phyloP scores from a whole-genome alignment of 2,888 invertebrate species.

The Polietes domitor region DNA sequence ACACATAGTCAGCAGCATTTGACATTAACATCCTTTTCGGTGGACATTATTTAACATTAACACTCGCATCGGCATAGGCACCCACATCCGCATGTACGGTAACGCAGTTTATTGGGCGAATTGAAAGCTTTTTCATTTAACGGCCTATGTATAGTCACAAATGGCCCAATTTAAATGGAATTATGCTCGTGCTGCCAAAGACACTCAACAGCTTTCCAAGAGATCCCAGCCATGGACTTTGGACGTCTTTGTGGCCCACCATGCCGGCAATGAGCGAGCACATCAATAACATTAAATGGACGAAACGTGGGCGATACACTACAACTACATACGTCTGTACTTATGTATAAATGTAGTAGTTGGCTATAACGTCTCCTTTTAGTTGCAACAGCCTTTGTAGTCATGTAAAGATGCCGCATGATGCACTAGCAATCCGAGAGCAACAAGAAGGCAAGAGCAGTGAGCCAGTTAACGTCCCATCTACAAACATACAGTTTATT shows the following conservation, averaged over 20 bases:
- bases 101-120: conserved; percentile 61
- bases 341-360: conserved; percentile 10
- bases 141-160: conserved; percentile 55
- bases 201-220: conserved; percentile 57
- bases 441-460: conserved; percentile 28
- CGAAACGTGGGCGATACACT: conserved; percentile 60
- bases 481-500: conserved; percentile 41
- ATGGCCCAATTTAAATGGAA: conserved; percentile 65
- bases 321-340: background rate
- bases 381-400: conserved; percentile 35
- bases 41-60: conserved; percentile 23
- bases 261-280: conserved; percentile 46
- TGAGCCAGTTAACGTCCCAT: conserved; percentile 10
- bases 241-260: conserved; percentile 39
- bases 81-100: conserved; percentile 39
- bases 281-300: conserved; percentile 61
- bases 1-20: conserved; percentile 33
- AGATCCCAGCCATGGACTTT: conserved; percentile 14
- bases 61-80: background rate
- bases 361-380: conserved; percentile 54
- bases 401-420: conserved; percentile 3
- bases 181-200: conserved; percentile 54
- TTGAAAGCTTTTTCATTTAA: conserved; percentile 65
- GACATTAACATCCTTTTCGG: conserved; percentile 30
- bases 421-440: conserved; percentile 23